Conservation (phyloP, 2,888 invertebrate genomes). For the Lasioglossum morio region DNA sequence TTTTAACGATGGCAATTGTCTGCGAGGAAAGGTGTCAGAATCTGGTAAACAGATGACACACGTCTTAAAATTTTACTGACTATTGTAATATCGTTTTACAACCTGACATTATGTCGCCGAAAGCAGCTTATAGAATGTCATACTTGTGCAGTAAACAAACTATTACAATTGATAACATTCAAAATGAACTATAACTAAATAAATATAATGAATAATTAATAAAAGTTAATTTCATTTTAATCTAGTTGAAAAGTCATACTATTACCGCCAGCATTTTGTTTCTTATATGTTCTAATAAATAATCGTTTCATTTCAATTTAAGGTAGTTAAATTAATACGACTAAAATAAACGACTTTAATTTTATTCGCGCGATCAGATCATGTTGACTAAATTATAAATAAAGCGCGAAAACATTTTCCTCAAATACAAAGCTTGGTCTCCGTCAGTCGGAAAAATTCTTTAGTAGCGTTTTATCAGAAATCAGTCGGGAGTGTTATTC, state of each 20-base stretch:
- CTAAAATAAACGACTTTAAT: too few species aligned
- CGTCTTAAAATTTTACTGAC: not conserved
- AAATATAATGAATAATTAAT: not conserved
- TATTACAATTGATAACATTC: not conserved
- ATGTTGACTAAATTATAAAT: not conserved
- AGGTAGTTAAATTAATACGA: too few species aligned
- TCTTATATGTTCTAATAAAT: not conserved
- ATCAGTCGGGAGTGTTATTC: not conserved
- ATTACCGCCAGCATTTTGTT: not conserved
- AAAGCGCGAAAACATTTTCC: not conserved
- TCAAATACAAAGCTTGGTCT: not conserved
- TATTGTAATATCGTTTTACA: conserved; percentile 3
- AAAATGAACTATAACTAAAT: not conserved
- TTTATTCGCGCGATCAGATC: too few species aligned
- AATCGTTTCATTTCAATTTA: not conserved
- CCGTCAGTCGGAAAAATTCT: not conserved
- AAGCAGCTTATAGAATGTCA: not conserved
- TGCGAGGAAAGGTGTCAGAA: not conserved
- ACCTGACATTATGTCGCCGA: not conserved
- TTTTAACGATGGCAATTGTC: not conserved
- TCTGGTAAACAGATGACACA: not conserved
- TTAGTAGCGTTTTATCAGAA: not conserved
- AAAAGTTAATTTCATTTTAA: not conserved
- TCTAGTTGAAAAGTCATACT: not conserved
- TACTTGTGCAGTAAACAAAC: not conserved